Evolutionary conservation across 2,888 invertebrate genomes (phyloP).

Genomic region (Pasiphila rectangulata): DNA sequence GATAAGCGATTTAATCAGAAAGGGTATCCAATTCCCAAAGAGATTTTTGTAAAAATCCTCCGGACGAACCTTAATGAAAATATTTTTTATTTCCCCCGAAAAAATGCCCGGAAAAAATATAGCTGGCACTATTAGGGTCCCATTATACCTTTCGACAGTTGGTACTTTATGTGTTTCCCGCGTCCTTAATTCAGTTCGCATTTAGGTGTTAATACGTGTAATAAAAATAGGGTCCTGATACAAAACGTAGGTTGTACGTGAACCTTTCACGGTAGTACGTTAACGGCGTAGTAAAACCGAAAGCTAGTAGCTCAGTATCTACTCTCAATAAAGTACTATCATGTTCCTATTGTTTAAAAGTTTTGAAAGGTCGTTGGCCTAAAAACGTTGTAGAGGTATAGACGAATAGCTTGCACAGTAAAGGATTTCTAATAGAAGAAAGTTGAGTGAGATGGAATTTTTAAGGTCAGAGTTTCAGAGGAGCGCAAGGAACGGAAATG

Average conservation of each 20-base stretch:
- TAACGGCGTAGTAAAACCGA: slow-evolving; percentile 20
- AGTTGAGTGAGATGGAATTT: too few relatives aligned
- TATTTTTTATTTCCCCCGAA: slow-evolving; percentile 1
- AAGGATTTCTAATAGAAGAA: too few relatives aligned
- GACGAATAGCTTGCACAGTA: too few relatives aligned
- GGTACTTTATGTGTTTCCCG: slow-evolving; percentile 23
- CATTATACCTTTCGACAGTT: slow-evolving; percentile 20
- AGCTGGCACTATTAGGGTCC: slow-evolving; percentile 12
- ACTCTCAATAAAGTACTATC: too few relatives aligned
- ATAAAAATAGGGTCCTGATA: slow-evolving; percentile 35
- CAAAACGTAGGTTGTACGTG: slow-evolving; percentile 37
- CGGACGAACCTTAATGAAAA: slow-evolving; percentile 1
- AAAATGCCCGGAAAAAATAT: slow-evolving; percentile 6
- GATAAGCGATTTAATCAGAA: slow-evolving; percentile 29
- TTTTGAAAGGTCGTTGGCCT: too few relatives aligned
- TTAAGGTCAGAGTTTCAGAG: too few relatives aligned
- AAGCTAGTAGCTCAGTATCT: slow-evolving; percentile 5
- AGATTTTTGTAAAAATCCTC: slow-evolving; percentile 1
- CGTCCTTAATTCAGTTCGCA: slow-evolving; percentile 33
- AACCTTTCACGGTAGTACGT: slow-evolving; percentile 36
- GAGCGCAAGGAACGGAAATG: too few relatives aligned
- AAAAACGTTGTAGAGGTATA: too few relatives aligned
- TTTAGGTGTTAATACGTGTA: slow-evolving; percentile 36
- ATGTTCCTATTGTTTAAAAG: too few relatives aligned
- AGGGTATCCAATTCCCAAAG: slow-evolving; percentile 27